Conservation (phyloP, 23 tunicate genomes). For the Styela clava region DNA sequence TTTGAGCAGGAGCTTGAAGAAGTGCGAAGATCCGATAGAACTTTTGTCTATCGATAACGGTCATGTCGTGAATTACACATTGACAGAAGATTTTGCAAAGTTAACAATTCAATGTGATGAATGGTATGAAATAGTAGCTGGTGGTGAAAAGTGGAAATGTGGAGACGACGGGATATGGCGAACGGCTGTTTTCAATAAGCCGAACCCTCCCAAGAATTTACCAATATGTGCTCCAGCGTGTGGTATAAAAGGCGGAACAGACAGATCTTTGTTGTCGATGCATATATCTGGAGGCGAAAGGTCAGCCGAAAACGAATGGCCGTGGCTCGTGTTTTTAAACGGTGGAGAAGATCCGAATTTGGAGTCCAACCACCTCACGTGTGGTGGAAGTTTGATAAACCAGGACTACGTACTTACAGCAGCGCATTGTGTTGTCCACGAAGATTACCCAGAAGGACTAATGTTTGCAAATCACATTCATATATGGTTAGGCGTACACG, state of each 20-base stretch:
- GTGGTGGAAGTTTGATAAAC: neutral
- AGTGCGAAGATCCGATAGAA: neutral
- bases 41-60: neutral
- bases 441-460: constrained; percentile 21
- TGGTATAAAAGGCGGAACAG: neutral
- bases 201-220: neutral
- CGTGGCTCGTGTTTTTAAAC: neutral
- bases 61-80: neutral
- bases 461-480: constrained; percentile 24
- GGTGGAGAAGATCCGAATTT: neutral
- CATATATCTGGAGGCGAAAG: neutral
- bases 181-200: neutral
- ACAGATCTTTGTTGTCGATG: neutral
- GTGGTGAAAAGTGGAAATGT: neutral
- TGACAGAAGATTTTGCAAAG: neutral
- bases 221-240: neutral
- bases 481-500: constrained; percentile 61
- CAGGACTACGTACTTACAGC: neutral
- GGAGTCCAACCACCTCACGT: neutral
- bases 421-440: neutral
- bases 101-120: neutral
- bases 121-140: neutral
- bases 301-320: neutral
- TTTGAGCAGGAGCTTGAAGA: too few species aligned
- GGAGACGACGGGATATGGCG: neutral